Conservation (phyloP, 2,113 vertebrate species). For the Semicossyphus pulcher region DNA sequence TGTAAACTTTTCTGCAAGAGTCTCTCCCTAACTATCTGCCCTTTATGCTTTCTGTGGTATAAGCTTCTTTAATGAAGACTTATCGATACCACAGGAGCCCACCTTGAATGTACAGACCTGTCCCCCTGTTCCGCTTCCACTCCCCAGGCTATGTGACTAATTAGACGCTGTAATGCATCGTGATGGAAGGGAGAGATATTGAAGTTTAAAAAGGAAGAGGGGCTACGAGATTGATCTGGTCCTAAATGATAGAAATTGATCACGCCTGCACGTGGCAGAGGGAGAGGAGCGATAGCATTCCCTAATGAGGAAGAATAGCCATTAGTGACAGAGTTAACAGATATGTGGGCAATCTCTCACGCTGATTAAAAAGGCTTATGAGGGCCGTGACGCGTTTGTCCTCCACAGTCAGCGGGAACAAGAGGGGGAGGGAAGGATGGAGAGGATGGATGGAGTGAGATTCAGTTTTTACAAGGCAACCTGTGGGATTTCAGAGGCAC, state of each 20-base stretch:
- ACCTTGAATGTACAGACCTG: conserved; percentile 48
- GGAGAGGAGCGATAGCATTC: conserved; percentile 50
- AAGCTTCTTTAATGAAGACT: conserved; percentile 38
- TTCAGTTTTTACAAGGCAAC: not conserved
- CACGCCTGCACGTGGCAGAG: conserved; percentile 49
- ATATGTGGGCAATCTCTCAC: conserved; percentile 72
- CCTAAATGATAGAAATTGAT: conserved; percentile 78
- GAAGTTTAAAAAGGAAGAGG: conserved; percentile 55
- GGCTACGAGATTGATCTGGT: conserved; percentile 66
- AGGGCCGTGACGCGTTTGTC: conserved; percentile 53
- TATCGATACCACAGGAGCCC: conserved; percentile 32
- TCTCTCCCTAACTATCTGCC: conserved; percentile 1
- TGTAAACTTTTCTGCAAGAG: not conserved
- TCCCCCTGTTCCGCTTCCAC: conserved; percentile 27
- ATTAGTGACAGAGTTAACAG: conserved; percentile 74
- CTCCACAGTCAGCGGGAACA: conserved; percentile 47
- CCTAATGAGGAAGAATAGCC: conserved; percentile 77
- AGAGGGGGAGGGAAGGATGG: conserved; percentile 3
- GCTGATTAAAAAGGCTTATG: conserved; percentile 78
- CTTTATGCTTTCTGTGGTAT: conserved; percentile 4
- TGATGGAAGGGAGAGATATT: conserved; percentile 59
- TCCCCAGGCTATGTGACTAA: conserved; percentile 57
- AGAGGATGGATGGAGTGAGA: conserved; percentile 16
- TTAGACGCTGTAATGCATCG: conserved; percentile 63
- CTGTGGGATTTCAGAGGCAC: not conserved